These are phyloP conservation scores for Sinonovacula constricta DNA, from an alignment of 1,140 invertebrate genomes.

Conservation along the genomic window DNA sequence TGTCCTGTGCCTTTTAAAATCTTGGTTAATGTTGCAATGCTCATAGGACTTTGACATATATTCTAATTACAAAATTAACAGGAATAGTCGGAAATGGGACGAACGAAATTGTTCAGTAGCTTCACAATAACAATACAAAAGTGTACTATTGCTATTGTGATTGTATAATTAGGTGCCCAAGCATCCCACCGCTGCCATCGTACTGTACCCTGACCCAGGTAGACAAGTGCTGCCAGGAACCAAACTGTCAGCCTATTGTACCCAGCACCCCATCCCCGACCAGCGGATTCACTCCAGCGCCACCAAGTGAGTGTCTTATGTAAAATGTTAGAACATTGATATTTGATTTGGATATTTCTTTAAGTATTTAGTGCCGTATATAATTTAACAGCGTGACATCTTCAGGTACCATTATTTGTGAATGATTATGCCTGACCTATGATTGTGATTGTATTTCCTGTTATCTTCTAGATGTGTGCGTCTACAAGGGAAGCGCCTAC, in stretches of 20 bases:
- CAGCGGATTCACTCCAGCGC: conserved; percentile 4
- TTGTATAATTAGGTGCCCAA: conserved; percentile 56
- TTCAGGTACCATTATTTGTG: no score
- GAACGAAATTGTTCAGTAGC: no score
- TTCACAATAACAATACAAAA: no score
- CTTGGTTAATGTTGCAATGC: no score
- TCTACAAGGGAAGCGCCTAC: conserved; percentile 59
- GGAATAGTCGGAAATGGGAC: no score
- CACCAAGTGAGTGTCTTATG: conserved; percentile 42
- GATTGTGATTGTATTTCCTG: not conserved
- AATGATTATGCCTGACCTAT: not conserved
- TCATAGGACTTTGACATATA: no score
- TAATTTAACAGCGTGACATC: no score
- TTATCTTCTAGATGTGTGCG: conserved; percentile 39
- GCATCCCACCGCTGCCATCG: conserved; percentile 60
- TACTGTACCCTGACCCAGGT: conserved; percentile 59
- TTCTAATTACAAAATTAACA: no score
- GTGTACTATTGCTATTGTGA: not conserved
- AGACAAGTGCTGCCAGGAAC: conserved; percentile 62
- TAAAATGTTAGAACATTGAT: no score
- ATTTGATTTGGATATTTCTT: no score
- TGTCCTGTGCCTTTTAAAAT: no score
- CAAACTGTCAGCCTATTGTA: conserved; percentile 54
- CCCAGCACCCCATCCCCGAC: conserved; percentile 16
- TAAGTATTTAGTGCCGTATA: no score